Base-by-base conservation (phyloP, 64 coral and sea anemone species). In the Cladopsammia gracilis region DNA sequence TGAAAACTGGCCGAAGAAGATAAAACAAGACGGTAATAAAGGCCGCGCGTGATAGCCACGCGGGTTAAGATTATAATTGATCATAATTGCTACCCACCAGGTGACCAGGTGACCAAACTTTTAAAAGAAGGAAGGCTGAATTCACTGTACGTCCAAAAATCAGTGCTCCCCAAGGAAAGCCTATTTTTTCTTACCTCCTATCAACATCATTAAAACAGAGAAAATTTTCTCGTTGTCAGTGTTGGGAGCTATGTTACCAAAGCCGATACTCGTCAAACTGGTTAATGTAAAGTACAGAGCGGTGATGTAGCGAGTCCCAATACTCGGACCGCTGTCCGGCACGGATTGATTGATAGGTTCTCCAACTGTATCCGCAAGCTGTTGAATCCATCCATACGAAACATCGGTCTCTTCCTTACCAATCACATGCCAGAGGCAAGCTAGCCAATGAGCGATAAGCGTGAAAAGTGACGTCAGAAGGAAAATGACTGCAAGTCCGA, bases 361-460 rank as follows among this genome's bases (percentile, higher is more conserved):
- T 8, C 26, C 62, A 15, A 89, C n/a, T 18, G 68, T 85, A 23
- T 91, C 70, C 14, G 78, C 67, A 1, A 99, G 84, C 19, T 74
- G 14, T 20, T 82, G 87, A 64, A 99, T 87, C 98, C 98, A 99
- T 11, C 91, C 91, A 62, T 96, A 86, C 43, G 47, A 7, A 14
- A 93, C 71, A 6, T 48, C 56, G 2, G 24, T 88, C 58, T 99
- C 94, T 18, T 9, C 48, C 50, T 66, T 34, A 25, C 98, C 98
- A 86, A 99, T 99, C 18, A 61, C 82, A 52, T 96, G 86, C 98
- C 98, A 99, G 34, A 99, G 77, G 34, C 98, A 99, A 47, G 98
- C 98, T 19, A 99, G 65, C 98, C 98, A 99, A 87, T 99, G 98
- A 61, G 98, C 98, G 19, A 96, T 58, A 72, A 99, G 88, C 25